Evolutionary conservation across 2,888 invertebrate species (phyloP).

Genomic region (Linnaemya vulpina): DNA sequence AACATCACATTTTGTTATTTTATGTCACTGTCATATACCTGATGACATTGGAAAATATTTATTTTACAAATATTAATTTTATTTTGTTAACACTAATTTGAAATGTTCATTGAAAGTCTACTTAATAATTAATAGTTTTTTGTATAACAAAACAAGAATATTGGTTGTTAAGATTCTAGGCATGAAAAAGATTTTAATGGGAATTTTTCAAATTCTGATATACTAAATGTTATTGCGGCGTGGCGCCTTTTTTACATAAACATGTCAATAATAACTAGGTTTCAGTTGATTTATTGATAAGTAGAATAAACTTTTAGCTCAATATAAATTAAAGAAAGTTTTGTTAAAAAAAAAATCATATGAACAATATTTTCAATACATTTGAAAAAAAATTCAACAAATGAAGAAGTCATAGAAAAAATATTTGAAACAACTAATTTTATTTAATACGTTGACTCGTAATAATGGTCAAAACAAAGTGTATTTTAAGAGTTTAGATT

Average conservation of each 20-base stretch:
- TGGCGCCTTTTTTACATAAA: conserved; percentile 11
- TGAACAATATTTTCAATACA: too few relatives aligned
- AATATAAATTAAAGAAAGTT: conserved; percentile 6
- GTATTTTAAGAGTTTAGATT: too few relatives aligned
- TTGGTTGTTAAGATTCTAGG: conserved; percentile 23
- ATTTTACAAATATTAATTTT: too few relatives aligned
- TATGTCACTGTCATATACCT: conserved; percentile 20
- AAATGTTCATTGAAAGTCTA: conserved; percentile 14
- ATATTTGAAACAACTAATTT: too few relatives aligned
- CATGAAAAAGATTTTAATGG: neutral
- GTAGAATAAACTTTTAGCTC: conserved; percentile 30
- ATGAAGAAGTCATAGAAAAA: too few relatives aligned
- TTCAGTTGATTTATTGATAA: conserved; percentile 34
- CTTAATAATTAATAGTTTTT: conserved; percentile 28
- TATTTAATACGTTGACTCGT: too few relatives aligned
- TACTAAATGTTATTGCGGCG: conserved; percentile 9
- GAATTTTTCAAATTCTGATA: neutral
- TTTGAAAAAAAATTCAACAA: too few relatives aligned
- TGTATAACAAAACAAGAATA: neutral
- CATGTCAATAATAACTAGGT: conserved; percentile 22
- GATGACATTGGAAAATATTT: conserved; percentile 51
- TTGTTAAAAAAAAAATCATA: neutral
- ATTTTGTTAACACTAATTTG: conserved; percentile 29
- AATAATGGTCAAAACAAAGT: too few relatives aligned
- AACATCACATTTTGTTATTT: neutral